Percentiles rank a stretch among this genome's conserved stretches.
Evolutionary conservation across 2,797 vertebrate species (phyloP).

Genomic region (Hozukius guyotensis): DNA sequence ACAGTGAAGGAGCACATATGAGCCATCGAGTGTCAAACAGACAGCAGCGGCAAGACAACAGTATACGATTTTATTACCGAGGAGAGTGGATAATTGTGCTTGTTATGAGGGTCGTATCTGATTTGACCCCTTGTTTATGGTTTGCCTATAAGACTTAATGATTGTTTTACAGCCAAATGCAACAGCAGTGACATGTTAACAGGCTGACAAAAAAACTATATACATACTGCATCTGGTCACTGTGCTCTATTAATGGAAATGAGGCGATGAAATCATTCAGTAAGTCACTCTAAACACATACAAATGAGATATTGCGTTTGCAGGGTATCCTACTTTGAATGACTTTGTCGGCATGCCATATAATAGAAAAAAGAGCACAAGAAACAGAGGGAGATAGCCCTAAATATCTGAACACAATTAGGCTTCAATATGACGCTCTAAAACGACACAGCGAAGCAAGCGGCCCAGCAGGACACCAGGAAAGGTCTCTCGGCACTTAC

Average conservation of each 20-base stretch:
- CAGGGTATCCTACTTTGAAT: neutral
- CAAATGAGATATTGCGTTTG: neutral
- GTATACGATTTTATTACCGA: conserved; percentile 35
- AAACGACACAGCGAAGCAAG: conserved; percentile 61
- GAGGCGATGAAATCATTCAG: neutral
- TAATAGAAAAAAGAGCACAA: neutral
- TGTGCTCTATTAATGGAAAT: conserved; percentile 7
- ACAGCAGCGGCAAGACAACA: conserved; percentile 17
- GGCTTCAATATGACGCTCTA: conserved; percentile 61
- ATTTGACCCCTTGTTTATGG: conserved; percentile 65
- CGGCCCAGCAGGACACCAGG: conserved; percentile 53
- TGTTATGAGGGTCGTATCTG: conserved; percentile 59
- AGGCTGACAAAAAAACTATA: conserved; percentile 22
- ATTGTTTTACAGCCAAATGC: conserved; percentile 64
- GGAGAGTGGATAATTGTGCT: conserved; percentile 43
- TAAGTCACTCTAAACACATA: neutral
- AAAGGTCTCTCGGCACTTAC: conserved; percentile 59
- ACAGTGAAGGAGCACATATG: neutral
- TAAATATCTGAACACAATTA: conserved; percentile 59
- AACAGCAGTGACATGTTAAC: conserved; percentile 35
- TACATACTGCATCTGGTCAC: conserved; percentile 22
- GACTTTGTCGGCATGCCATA: neutral
- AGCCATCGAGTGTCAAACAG: conserved; percentile 24
- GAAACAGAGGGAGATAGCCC: conserved; percentile 33
- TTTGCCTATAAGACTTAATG: conserved; percentile 65